These are phyloP conservation scores for Orthosia incerta DNA, from an alignment of 2,888 invertebrate species.

Conservation along the genomic window DNA sequence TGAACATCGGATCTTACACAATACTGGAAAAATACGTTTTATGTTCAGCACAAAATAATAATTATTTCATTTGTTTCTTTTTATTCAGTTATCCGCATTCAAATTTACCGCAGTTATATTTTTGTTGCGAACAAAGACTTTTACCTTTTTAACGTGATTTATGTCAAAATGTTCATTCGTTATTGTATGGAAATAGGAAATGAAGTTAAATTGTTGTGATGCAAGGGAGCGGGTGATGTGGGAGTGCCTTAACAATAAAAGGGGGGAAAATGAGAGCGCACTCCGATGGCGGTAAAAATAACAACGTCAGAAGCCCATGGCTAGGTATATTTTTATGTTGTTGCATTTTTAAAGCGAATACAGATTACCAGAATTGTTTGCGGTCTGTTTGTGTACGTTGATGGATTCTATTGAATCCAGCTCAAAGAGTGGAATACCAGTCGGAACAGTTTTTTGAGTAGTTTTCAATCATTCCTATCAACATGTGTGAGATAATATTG, in stretches of 20 bases:
- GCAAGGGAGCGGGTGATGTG: conserved; percentile 27
- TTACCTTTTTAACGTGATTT: conserved; percentile 57
- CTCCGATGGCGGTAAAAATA: conserved; percentile 17
- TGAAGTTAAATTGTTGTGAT: conserved; percentile 51
- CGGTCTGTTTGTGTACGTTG: conserved; percentile 29
- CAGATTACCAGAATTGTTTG: conserved; percentile 24
- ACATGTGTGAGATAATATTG: conserved; percentile 12
- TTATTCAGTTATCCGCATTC: conserved; percentile 65
- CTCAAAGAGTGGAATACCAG: conserved; percentile 30
- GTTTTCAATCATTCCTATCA: conserved; percentile 42
- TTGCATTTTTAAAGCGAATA: conserved; percentile 36
- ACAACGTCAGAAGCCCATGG: conserved; percentile 7
- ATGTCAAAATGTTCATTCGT: conserved; percentile 60
- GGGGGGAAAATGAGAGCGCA: conserved; percentile 4
- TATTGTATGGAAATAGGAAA: conserved; percentile 53
- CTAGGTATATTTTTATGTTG: conserved; percentile 33
- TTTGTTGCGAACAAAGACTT: conserved; percentile 62
- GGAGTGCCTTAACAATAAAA: conserved; percentile 27
- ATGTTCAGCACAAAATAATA: conserved; percentile 59
- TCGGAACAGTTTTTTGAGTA: conserved; percentile 22
- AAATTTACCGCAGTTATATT: conserved; percentile 59
- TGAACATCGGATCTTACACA: conserved; percentile 34
- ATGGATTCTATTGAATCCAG: conserved; percentile 49
- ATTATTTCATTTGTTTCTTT: conserved; percentile 70
- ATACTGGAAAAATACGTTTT: conserved; percentile 62